A percentile compares a stretch with the other conserved stretches of the same genome.
Evolutionary conservation across 2,888 invertebrate genomes (phyloP).

Genomic region (Seira musarum): DNA sequence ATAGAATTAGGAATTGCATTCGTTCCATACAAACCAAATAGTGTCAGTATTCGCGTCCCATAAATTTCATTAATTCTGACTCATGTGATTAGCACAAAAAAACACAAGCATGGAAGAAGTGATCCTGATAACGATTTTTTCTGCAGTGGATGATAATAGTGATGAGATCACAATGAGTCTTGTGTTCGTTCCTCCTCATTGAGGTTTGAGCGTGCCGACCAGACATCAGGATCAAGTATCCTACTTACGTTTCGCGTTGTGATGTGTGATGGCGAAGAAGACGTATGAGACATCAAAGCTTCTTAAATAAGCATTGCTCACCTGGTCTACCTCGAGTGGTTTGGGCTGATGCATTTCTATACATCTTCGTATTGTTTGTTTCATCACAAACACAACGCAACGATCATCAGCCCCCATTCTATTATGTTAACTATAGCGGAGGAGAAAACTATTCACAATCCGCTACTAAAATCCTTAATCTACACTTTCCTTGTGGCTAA

Average conservation of each 20-base stretch:
- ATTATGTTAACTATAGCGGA: neutral
- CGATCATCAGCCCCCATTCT: conserved; percentile 1
- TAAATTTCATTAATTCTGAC: conserved; percentile 14
- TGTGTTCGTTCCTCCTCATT: neutral
- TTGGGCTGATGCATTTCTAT: neutral
- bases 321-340: too few relatives aligned
- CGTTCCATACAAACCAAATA: conserved; percentile 1
- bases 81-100: neutral
- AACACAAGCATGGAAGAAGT: too few relatives aligned
- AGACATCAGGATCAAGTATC: neutral
- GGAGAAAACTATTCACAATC: conserved; percentile 38
- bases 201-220: neutral
- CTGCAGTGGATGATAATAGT: too few relatives aligned
- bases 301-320: neutral
- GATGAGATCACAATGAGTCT: conserved; percentile 2
- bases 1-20: neutral
- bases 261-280: too few relatives aligned
- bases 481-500: conserved; percentile 44
- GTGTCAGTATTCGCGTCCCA: neutral
- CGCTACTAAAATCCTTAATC: conserved; percentile 63
- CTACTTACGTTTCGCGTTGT: too few relatives aligned
- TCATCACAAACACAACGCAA: neutral
- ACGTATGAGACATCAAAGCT: too few relatives aligned
- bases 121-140: too few relatives aligned
- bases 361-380: neutral